Evolutionary conservation across 2,888 invertebrate species (phyloP).

Genomic region (Shargacucullia verbasci): DNA sequence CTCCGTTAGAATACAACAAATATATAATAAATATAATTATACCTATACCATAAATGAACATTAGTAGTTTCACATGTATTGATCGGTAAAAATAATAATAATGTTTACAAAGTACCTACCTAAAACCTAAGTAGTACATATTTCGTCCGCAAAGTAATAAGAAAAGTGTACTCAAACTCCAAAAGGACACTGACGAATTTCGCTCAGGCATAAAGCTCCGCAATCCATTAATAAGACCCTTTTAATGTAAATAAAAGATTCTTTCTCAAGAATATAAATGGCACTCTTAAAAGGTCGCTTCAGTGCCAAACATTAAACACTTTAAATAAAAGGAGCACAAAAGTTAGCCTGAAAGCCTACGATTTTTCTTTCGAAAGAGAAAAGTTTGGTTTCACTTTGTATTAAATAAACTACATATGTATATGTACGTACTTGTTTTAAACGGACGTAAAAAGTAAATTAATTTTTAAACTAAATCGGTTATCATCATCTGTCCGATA

Average conservation of each 20-base stretch:
- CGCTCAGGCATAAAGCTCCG: not conserved
- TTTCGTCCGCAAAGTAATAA: too few species aligned
- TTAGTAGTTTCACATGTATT: too few species aligned
- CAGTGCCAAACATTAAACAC: not conserved
- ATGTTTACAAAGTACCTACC: too few species aligned
- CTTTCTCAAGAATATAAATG: slow-evolving; percentile 12
- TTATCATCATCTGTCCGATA: too few species aligned
- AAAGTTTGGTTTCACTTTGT: slow-evolving; percentile 1
- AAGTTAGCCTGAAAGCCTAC: slow-evolving; percentile 4
- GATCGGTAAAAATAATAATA: too few species aligned
- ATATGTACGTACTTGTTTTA: not conserved
- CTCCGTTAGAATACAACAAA: too few species aligned
- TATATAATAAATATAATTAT: too few species aligned
- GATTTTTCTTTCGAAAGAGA: slow-evolving; percentile 12
- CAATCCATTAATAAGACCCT: not conserved
- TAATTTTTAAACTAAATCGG: too few species aligned
- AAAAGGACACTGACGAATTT: not conserved
- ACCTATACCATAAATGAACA: too few species aligned
- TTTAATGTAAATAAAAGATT: slow-evolving; percentile 16
- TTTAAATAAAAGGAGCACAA: slow-evolving; percentile 5
- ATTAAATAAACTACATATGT: not conserved
- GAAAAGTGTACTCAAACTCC: too few species aligned
- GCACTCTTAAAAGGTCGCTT: not conserved
- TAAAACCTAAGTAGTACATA: too few species aligned
- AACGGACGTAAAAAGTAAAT: too few species aligned